Evolutionary conservation across 2,113 vertebrate species (phyloP).

Genomic region (Bos javanicus): DNA sequence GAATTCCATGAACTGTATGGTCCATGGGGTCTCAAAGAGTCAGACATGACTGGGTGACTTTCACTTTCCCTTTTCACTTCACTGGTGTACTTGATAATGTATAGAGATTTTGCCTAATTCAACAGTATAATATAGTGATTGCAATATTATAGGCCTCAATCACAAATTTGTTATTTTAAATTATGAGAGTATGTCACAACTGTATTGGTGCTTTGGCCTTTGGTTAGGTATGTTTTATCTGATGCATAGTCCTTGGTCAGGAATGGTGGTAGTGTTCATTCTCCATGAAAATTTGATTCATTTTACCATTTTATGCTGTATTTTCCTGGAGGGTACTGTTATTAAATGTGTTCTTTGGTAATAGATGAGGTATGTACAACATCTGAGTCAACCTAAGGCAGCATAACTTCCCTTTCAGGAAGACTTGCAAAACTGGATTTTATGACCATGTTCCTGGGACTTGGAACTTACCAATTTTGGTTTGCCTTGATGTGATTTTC

Average conservation of each 20-base stretch:
- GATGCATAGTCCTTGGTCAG: background rate
- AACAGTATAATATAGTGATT: background rate
- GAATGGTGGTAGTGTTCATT: background rate
- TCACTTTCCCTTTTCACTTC: background rate
- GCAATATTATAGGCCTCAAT: background rate
- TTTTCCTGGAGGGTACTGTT: constrained; percentile 12
- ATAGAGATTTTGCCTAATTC: background rate
- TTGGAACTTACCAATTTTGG: background rate
- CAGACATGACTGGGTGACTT: background rate
- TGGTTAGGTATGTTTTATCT: background rate
- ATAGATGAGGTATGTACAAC: background rate
- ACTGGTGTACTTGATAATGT: background rate
- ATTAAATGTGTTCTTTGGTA: constrained; percentile 13
- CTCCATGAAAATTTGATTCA: background rate
- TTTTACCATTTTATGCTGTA: background rate
- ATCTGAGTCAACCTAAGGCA: background rate
- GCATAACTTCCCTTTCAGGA: background rate
- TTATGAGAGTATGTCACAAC: background rate
- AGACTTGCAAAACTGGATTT: constrained; percentile 7
- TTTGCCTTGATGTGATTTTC: background rate
- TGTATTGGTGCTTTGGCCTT: background rate
- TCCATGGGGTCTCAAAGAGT: background rate
- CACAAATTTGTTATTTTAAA: constrained; percentile 1
- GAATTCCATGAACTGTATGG: background rate
- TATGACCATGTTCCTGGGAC: background rate